A percentile compares a stretch with the other conserved stretches of the same genome.
phyloP scores from a whole-genome alignment of 1,140 invertebrate genomes.

The Nephotettix cincticeps region DNA sequence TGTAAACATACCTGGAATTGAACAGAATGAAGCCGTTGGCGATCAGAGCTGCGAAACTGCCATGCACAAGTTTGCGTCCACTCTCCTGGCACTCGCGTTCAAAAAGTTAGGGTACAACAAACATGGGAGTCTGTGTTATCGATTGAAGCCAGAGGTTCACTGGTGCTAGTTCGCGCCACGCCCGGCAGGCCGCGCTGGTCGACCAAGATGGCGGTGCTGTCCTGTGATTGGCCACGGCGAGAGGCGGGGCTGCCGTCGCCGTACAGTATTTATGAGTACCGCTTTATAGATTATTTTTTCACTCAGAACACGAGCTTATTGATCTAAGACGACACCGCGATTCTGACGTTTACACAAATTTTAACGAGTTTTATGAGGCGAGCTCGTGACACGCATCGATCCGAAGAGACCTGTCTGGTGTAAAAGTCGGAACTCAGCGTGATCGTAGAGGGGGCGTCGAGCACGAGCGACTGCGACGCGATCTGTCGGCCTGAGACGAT shows the following conservation, averaged over 20 bases:
- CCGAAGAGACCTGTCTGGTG: no score
- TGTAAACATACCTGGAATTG: not conserved
- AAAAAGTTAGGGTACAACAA: constrained; percentile 4
- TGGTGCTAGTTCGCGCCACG: constrained; percentile 11
- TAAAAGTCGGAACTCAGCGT: no score
- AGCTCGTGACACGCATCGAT: not conserved
- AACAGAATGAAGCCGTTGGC: constrained; percentile 8
- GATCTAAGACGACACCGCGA: constrained; percentile 16
- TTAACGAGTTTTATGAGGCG: constrained; percentile 14
- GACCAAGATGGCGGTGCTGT: not conserved
- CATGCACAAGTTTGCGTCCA: not conserved
- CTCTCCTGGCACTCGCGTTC: not conserved
- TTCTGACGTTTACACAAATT: constrained; percentile 23
- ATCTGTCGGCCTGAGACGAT: no score
- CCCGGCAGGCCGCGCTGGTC: constrained; percentile 1
- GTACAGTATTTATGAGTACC: not conserved
- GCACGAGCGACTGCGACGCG: no score
- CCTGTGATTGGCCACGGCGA: not conserved
- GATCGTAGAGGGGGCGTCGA: no score
- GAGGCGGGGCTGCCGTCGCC: not conserved
- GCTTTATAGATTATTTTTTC: constrained; percentile 19
- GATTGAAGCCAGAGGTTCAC: not conserved
- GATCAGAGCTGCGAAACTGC: not conserved
- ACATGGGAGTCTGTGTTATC: constrained; percentile 8
- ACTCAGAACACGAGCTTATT: constrained; percentile 16